Evolutionary conservation across 2,797 vertebrate species (phyloP).

Genomic region (Takifugu ocellatus): DNA sequence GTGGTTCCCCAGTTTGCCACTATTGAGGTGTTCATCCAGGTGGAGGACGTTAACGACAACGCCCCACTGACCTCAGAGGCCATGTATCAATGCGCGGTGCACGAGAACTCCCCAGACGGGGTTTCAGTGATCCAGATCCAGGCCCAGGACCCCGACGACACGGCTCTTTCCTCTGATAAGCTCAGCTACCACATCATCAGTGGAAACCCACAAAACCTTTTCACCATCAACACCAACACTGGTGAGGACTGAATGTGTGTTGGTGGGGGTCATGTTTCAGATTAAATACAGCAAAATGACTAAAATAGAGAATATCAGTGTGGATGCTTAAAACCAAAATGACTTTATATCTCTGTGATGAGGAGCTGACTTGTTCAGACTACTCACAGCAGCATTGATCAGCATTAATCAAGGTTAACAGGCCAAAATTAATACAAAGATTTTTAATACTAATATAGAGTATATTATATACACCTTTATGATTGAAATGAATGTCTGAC

Average conservation of each 20-base stretch:
- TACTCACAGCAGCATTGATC: no score
- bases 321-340: no score
- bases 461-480: no score
- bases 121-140: slow-evolving; percentile 91
- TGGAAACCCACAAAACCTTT: slow-evolving; percentile 97
- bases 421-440: no score
- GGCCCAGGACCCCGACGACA: slow-evolving; percentile 88
- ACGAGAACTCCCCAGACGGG: slow-evolving; percentile 91
- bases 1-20: slow-evolving; percentile 89
- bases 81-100: slow-evolving; percentile 82
- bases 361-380: no score
- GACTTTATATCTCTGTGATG: no score
- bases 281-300: no score
- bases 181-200: slow-evolving; percentile 88
- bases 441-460: no score
- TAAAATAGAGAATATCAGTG: no score
- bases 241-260: slow-evolving; percentile 75
- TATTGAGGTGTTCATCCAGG: slow-evolving; percentile 88
- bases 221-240: slow-evolving; percentile 87
- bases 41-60: slow-evolving; percentile 95
- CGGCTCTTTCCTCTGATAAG: slow-evolving; percentile 68
- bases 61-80: slow-evolving; percentile 91
- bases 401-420: no score
- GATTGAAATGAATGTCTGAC: no score
- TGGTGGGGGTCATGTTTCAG: background rate